Base-by-base conservation (phyloP, 2,797 vertebrate species). In the Melanotaenia pygmaea region DNA sequence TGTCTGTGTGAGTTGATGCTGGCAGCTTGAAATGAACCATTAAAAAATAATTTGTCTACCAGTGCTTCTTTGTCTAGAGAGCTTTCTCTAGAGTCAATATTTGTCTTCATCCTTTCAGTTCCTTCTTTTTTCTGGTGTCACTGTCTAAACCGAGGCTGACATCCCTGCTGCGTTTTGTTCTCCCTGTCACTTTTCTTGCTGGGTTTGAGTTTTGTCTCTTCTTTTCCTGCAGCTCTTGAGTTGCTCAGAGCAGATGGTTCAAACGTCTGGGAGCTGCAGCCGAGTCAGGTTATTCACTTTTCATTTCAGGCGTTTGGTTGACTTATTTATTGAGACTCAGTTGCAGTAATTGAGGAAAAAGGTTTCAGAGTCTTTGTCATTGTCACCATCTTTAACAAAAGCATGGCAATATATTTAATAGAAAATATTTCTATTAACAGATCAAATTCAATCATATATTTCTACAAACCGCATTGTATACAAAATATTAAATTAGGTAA, bases 171-270 rank as follows among this genome's bases (percentile, higher is more conserved):
- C 70, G 82, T 89, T 83, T 86, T 84, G 80, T 81, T 14, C 67
- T 79, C 53, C 58, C 70, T 83, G 70, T 76, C 82, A 73, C 74
- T 82, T 65, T 53, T 56, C 80, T 82, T 30, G 50, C 76, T n/a
- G 75, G 75, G 77, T 77, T 66, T 68, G 74, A 88, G 86, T 70
- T 64, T 79, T 72, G 63, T 88, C 68, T 87, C 74, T 72, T 83
- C 62, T 72, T 80, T 84, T 74, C 80, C 80, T 59, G 72, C 72
- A 59, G 83, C 75, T 50, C 30, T 66, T 66, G 74, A 89, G 84
- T 69, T 53, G 47, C 83, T 88, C 81, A 10, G 76, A 89, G 79
- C 91, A 90, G 88, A 90, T 88, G 88, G 86, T 81, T 71, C 1
- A 51, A 76, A 70, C 77, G 35, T 89, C 85, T 91, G 87, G 75